phyloP scores from a whole-genome alignment of 1,140 invertebrate genomes.

The Drosophila parabipectinata region DNA sequence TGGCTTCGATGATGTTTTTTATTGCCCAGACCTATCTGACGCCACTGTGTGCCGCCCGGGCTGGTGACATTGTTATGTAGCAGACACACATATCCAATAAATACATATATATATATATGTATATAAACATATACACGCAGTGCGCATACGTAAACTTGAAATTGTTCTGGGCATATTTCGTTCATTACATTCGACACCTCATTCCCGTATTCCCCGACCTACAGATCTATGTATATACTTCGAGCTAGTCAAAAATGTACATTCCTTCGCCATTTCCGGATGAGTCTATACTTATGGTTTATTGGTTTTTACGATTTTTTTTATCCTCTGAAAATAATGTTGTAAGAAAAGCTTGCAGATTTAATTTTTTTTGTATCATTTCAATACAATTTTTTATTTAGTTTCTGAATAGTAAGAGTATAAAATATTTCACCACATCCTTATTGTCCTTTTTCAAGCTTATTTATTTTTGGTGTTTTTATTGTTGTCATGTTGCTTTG shows the following conservation, averaged over 20 bases:
- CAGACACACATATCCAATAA: slow-evolving; percentile 9
- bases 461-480: slow-evolving; percentile 53
- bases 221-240: slow-evolving; percentile 22
- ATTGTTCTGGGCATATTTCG: slow-evolving; percentile 60
- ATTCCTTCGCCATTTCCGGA: slow-evolving; percentile 8
- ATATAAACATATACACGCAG: slow-evolving; percentile 44
- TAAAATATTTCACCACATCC: neutral
- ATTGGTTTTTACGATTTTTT: slow-evolving; percentile 9
- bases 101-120: slow-evolving; percentile 23
- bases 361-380: too few relatives aligned
- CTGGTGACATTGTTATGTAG: slow-evolving; percentile 58
- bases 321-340: neutral
- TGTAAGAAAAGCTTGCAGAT: neutral
- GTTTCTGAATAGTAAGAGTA: neutral
- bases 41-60: slow-evolving; percentile 45
- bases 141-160: slow-evolving; percentile 63
- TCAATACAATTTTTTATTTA: neutral
- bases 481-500: slow-evolving; percentile 79
- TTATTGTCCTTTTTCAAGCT: slow-evolving; percentile 15
- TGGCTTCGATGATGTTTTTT: slow-evolving; percentile 81
- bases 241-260: slow-evolving; percentile 61
- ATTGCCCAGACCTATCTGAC: slow-evolving; percentile 75
- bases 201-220: neutral
- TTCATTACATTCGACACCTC: slow-evolving; percentile 37
- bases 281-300: neutral